A percentile compares a stretch with the other conserved stretches of the same genome.
phyloP scores from a whole-genome alignment of 1,140 invertebrate genomes.

The Samia ricini region DNA sequence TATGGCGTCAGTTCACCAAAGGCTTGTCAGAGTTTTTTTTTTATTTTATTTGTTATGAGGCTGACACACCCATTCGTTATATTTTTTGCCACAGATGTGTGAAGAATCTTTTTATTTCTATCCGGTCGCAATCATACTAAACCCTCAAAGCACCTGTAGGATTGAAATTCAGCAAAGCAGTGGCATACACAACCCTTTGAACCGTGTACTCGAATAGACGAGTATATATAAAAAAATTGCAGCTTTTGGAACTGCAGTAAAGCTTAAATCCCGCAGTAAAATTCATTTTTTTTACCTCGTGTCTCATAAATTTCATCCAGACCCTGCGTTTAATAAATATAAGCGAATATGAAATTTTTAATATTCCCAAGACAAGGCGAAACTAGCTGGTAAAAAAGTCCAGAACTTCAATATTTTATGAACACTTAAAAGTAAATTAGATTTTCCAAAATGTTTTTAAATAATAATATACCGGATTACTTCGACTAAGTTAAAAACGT shows the following conservation, averaged over 20 bases:
- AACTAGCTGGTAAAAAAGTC: slow-evolving; percentile 36
- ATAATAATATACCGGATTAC: slow-evolving; percentile 23
- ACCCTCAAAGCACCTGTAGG: slow-evolving; percentile 32
- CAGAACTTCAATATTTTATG: slow-evolving; percentile 52
- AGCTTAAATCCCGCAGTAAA: too few species aligned
- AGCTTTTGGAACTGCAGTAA: too few species aligned
- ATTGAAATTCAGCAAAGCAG: slow-evolving; percentile 29
- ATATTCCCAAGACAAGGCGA: slow-evolving; percentile 47
- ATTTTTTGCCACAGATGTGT: background rate
- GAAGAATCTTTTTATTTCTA: slow-evolving; percentile 15
- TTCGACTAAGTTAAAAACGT: background rate
- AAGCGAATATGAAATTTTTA: slow-evolving; percentile 49
- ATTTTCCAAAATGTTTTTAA: slow-evolving; percentile 34
- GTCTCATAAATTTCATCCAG: slow-evolving; percentile 21
- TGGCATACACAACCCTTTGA: slow-evolving; percentile 42
- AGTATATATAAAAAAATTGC: background rate
- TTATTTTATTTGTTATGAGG: too few species aligned
- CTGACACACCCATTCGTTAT: too few species aligned
- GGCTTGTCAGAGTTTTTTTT: too few species aligned
- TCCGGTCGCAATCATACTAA: slow-evolving; percentile 40
- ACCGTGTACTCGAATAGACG: background rate
- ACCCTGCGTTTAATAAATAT: slow-evolving; percentile 21
- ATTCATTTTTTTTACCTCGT: background rate
- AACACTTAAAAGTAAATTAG: slow-evolving; percentile 56
- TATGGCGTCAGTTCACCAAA: too few species aligned